Evolutionary conservation across 2,888 invertebrate species (phyloP).

Genomic region (Ochropleura plecta): DNA sequence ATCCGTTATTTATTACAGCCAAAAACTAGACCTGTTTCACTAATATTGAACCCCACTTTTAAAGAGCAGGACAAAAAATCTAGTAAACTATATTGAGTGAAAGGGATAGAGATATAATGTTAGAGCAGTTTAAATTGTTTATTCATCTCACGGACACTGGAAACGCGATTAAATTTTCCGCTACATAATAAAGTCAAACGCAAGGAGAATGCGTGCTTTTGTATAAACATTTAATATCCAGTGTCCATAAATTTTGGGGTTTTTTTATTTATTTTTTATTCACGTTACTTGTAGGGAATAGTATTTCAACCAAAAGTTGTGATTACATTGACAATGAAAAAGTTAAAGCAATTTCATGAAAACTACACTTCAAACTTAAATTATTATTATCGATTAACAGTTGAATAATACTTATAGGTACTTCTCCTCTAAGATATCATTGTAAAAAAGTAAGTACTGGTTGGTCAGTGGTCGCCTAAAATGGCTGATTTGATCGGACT

Average conservation of each 20-base stretch:
- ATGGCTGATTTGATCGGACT: no score
- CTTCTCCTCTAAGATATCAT: neutral
- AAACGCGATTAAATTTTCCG: slow-evolving; percentile 87
- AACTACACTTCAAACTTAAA: neutral
- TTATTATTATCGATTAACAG: neutral
- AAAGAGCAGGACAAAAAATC: slow-evolving; percentile 71
- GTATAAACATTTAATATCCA: slow-evolving; percentile 68
- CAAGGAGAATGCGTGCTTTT: slow-evolving; percentile 73
- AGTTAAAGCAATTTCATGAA: neutral
- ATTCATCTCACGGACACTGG: slow-evolving; percentile 85
- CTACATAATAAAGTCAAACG: slow-evolving; percentile 84
- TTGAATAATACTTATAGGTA: neutral
- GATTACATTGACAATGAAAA: neutral
- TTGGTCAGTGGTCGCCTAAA: no score
- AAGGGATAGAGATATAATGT: slow-evolving; percentile 67
- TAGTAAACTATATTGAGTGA: slow-evolving; percentile 65
- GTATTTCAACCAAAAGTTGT: neutral
- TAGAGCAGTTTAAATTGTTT: slow-evolving; percentile 78
- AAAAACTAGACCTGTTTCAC: slow-evolving; percentile 32
- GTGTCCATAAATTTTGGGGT: slow-evolving; percentile 58
- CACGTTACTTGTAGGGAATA: slow-evolving; percentile 23
- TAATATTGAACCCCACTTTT: slow-evolving; percentile 46
- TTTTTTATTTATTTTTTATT: slow-evolving; percentile 55
- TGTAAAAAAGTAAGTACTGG: neutral
- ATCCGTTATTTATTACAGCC: slow-evolving; percentile 30